These are phyloP conservation scores for Emys orbicularis DNA, from an alignment of 2,797 vertebrate genomes.

Conservation along the genomic window DNA sequence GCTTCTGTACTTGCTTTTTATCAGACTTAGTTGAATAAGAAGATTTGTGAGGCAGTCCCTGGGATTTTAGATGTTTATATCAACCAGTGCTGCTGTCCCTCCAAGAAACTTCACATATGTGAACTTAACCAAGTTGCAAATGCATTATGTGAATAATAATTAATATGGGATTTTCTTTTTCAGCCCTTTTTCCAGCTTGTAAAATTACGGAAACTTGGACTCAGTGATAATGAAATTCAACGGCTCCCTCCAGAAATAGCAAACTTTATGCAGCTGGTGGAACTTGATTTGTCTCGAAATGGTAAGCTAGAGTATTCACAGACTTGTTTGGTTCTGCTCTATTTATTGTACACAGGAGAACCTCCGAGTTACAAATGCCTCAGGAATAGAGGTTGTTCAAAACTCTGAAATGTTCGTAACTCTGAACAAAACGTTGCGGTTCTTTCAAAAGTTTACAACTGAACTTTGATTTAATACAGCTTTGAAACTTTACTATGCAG, in stretches of 20 bases:
- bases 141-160: constrained; percentile 5
- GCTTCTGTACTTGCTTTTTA: not conserved
- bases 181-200: constrained; percentile 97
- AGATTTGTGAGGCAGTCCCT: not conserved
- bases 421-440: too few species aligned
- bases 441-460: too few species aligned
- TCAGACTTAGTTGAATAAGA: not conserved
- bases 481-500: too few species aligned
- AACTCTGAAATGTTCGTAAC: too few species aligned
- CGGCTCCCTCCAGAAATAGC: constrained; percentile 95
- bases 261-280: constrained; percentile 98
- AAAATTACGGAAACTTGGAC: constrained; percentile 95
- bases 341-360: not conserved
- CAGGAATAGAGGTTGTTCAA: too few species aligned
- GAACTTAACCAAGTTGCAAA: not conserved
- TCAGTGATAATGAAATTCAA: constrained; percentile 99
- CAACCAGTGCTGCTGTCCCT: not conserved
- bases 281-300: constrained; percentile 97
- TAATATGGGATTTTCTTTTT: constrained; percentile 66
- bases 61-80: not conserved
- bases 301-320: constrained; percentile 80
- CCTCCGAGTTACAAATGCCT: too few species aligned
- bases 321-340: constrained; percentile 1
- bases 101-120: not conserved
- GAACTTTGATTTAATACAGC: too few species aligned